Conservation (phyloP, 2,113 vertebrate species). For the Gnathonemus longibarbis region DNA sequence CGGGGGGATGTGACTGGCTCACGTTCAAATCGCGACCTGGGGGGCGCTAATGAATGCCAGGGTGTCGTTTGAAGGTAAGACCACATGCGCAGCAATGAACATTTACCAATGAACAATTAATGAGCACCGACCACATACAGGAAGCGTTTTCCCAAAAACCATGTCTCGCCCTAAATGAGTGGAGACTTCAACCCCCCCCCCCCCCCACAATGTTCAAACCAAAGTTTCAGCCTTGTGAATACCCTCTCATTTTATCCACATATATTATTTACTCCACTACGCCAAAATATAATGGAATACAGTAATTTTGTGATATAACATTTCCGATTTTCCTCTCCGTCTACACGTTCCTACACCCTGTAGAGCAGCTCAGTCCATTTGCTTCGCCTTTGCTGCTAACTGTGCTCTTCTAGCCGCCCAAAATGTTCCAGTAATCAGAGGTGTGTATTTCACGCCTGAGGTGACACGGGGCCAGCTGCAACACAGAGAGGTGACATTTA, state of each 20-base stretch:
- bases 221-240: background rate
- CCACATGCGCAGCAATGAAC: background rate
- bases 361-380: background rate
- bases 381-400: background rate
- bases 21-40: background rate
- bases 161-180: background rate
- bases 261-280: background rate
- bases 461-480: slow-evolving; percentile 40
- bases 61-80: background rate
- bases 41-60: background rate
- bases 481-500: slow-evolving; percentile 42
- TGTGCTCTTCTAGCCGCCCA: slow-evolving; percentile 31
- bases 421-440: slow-evolving; percentile 49
- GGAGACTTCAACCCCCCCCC: no score
- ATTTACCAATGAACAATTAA: background rate
- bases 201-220: background rate
- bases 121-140: background rate
- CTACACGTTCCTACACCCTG: background rate
- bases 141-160: background rate
- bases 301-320: background rate
- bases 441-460: slow-evolving; percentile 50
- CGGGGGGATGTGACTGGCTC: no score
- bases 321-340: background rate
- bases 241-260: background rate
- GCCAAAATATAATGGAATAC: background rate